A percentile compares a stretch with the other conserved stretches of the same genome.
phyloP scores from a whole-genome alignment of 2,113 vertebrate species.

The Picathartes gymnocephalus region DNA sequence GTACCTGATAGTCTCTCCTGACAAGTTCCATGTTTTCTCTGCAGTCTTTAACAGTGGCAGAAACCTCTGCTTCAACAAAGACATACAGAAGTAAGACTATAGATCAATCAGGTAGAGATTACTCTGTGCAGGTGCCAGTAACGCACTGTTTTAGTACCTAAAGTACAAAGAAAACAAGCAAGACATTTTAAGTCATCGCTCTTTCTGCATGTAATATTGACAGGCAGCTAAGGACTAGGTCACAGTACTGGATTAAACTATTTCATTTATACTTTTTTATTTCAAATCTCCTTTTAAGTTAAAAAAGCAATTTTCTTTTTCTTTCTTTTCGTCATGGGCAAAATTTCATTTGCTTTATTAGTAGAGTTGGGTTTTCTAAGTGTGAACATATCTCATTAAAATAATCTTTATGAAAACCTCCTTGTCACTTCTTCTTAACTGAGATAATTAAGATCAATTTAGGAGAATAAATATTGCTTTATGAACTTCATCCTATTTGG shows the following conservation, averaged over 20 bases:
- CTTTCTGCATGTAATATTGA: neutral
- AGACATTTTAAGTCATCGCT: neutral
- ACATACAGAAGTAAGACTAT: neutral
- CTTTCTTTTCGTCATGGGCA: neutral
- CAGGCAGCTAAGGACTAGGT: neutral
- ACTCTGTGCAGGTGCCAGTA: neutral
- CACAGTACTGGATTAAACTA: neutral
- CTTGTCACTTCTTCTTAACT: neutral
- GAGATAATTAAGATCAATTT: neutral
- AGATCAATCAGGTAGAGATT: slow-evolving; percentile 5
- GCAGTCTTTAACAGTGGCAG: neutral
- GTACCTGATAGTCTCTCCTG: neutral
- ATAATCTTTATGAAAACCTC: neutral
- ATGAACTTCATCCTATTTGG: neutral
- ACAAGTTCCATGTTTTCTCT: neutral
- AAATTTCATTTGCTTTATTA: neutral
- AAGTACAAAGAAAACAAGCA: neutral
- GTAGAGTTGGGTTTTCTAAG: neutral
- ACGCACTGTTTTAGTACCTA: neutral
- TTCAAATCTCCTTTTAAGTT: neutral
- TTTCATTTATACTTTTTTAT: neutral
- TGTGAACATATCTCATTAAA: neutral
- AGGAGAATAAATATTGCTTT: neutral
- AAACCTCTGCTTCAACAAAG: neutral
- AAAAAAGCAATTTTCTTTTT: neutral